Base-by-base conservation (phyloP, 1,140 invertebrate species). In the Carcinoscorpius rotundicauda region DNA sequence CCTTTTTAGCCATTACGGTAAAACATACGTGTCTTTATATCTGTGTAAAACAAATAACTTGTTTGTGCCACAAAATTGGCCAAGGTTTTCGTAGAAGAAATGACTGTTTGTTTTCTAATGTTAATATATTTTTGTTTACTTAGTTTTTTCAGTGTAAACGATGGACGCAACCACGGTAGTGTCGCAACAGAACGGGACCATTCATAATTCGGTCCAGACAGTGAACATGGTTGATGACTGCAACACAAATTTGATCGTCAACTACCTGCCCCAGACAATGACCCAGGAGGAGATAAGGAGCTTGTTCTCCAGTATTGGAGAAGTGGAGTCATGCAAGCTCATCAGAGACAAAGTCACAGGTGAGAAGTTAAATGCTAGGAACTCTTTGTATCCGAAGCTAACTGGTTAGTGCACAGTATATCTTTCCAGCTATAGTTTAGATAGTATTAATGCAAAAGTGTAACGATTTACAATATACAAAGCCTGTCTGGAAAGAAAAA, bases 261-360 rank as follows among this genome's bases (percentile, higher is more conserved):
- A 99, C 79, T 99, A 99, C 79, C 82, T 99, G 74, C 97, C 97
- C 60, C 97, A 99, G 81, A 97, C 91, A 64, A 99, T 99, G 97
- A 97, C 93, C 51, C 97, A 99, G 80, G 97, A 99, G 78, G 96
- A 99, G 78, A 97, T 98, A 67, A 83, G 93, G 66, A 94, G 92
- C 58, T 82, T 99, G 59, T 99, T 99, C 80, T 91, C 92, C 11
- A 95, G 91, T 73, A 97, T 98, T 76, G 97, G 97, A 58, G 95
- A 98, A 78, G 93, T 99, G 61, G 97, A 99, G 78, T 97, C 93
- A 73, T 99, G 97, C 81, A 99, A 99, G 81, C 82, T 99, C 65
- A 98, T 99, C 73, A 82, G 95, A 68, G 97, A 99, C 79, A 99
- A 99, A 84, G 89, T 92, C 58, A 96, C 91, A 82, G 92, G 93